Percentiles rank a stretch among this genome's conserved stretches.
These are phyloP conservation scores for Neolamprologus cancellatus DNA, from an alignment of 2,113 vertebrate genomes.

Conservation along the genomic window DNA sequence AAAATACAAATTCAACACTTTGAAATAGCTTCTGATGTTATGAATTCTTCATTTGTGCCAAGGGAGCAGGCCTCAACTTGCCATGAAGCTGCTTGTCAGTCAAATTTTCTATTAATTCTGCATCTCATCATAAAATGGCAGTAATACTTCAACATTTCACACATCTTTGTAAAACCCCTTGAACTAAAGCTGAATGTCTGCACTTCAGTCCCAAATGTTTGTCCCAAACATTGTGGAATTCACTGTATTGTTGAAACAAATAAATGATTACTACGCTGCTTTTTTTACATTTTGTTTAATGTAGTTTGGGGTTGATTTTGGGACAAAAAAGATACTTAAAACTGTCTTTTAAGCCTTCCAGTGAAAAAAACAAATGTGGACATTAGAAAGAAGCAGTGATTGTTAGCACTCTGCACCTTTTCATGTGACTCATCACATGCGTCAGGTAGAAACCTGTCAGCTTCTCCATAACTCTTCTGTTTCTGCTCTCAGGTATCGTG, in stretches of 20 bases:
- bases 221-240: background rate
- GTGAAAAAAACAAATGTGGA: background rate
- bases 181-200: background rate
- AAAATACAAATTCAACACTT: background rate
- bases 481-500: conserved; percentile 78
- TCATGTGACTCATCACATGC: background rate
- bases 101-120: rapidly evolving
- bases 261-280: background rate
- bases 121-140: background rate
- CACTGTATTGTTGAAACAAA: background rate
- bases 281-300: background rate
- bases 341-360: background rate
- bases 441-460: background rate
- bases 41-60: rapidly evolving
- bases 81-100: background rate
- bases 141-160: background rate
- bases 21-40: rapidly evolving
- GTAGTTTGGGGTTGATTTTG: rapidly evolving
- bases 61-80: background rate
- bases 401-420: background rate
- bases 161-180: background rate
- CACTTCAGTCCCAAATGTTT: rapidly evolving
- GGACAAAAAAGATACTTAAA: background rate
- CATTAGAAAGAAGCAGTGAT: background rate
- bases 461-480: background rate